Evolutionary conservation across 2,888 invertebrate species (phyloP).

Genomic region (Thumatha senex): DNA sequence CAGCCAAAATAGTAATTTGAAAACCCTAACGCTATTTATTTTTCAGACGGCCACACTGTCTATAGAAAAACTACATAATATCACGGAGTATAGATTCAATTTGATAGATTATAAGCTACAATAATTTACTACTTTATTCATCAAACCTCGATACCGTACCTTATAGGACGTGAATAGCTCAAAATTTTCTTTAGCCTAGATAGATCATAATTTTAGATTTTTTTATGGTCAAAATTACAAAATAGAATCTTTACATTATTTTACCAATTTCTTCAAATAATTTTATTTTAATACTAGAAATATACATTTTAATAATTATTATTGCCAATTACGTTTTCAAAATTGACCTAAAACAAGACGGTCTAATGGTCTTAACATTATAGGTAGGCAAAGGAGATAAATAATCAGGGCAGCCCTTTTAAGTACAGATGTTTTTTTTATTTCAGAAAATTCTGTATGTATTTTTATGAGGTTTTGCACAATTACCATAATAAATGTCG

Average conservation of each 20-base stretch:
- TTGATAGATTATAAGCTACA: slow-evolving; percentile 4
- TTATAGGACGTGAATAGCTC: no score
- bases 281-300: neutral
- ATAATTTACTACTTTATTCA: neutral
- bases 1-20: slow-evolving; percentile 59
- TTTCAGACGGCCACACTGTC: slow-evolving; percentile 24
- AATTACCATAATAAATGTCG: no score
- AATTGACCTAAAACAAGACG: neutral
- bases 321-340: neutral
- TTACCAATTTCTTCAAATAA: neutral
- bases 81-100: neutral
- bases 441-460: no score
- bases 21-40: slow-evolving; percentile 34
- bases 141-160: no score
- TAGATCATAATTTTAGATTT: neutral
- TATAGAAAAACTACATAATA: neutral
- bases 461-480: no score
- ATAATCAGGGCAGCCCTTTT: no score
- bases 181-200: no score
- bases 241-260: neutral
- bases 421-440: no score
- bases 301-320: neutral
- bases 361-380: neutral
- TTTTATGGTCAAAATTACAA: neutral
- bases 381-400: no score